Evolutionary conservation across 2,113 vertebrate genomes (phyloP), one percentile per base, ranked within the genome.

Genomic region (Scopus umbretta): DNA sequence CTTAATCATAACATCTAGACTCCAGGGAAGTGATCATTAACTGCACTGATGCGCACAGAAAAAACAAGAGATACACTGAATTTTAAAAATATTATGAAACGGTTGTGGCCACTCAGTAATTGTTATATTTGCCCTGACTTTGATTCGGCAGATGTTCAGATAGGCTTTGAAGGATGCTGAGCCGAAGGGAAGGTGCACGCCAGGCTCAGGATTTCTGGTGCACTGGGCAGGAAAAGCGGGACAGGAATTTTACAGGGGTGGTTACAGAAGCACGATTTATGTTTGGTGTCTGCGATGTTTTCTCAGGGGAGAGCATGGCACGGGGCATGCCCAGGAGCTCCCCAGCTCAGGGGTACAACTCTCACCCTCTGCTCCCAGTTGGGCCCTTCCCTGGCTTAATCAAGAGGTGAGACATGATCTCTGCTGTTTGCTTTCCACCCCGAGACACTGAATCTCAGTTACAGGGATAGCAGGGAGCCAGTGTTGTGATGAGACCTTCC

Each of bases 1-100:
- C 45, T 49, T 65, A 19, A 19, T 7, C 49, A 49, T 5, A 21
- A 19, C 1, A 8, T 16, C 74, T 38, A 4, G 27, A 16, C 82
- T 34, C n/a, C 26, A 5, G 68, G 52, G 84, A 55, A 76, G 55
- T 1, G 6, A 20, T 3, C n/a, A 8, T 25, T 9, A 62, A 38
- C 58, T 2, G 11, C 56, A 2, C 32, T 10, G 61, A 2, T 13
- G 7, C 3, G 8, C n/a, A 4, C 1, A 3, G 11, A 8, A 19
- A 53, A 15, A 11, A 49, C 43, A 45, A 58, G 30, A 38, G 8
- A 3, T 3, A 23, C 2, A 2, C 23, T 16, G 29, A 16, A 7
- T 7, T 36, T 85, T 4, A 3, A 7, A 18, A 47, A 5, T 3
- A 4, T 5, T 5, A 13, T 3, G 34, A 2, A 16, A 4, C 4